Evolutionary conservation across 2,797 vertebrate species (phyloP), one percentile per base, ranked within the genome.

Genomic region (Phrynocephalus vlangalii): DNA sequence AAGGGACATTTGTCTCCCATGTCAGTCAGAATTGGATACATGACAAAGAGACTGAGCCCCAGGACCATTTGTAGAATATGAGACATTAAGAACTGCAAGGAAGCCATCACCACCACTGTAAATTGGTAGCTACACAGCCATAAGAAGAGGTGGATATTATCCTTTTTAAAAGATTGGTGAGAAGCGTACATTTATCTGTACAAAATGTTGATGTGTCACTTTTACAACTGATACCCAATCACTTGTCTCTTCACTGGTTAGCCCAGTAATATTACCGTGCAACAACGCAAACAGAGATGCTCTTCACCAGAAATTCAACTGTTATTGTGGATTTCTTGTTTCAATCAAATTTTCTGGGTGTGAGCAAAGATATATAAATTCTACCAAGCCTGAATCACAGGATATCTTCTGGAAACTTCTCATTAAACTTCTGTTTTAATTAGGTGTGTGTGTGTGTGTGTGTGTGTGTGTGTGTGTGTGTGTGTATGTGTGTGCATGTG

Each of bases 141-240:
- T 77, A 24, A 48, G 22, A 48, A 22, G 75, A 76, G 44, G 48
- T 52, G 76, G 18, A 38, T 7, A 5, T 52, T 30, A n/a, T 15
- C 15, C 52, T 28, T 52, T 79, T 79, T 18, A 15, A 79, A 79
- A 13, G 3, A 50, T 28, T 78, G 26, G 48, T 78, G 50, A n/a
- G 50, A 79, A 18, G 28, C 6, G 56, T 56, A 56, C 6, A 52
- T 56, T 56, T 56, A 56, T 56, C 66, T 30, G 4, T 70, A 82
- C 66, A 30, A 68, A 70, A 28, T 67, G 44, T 82, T 8, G 50
- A 15, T 50, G 38, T n/a, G 3, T 48, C 67, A 48, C 6, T n/a
- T 82, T 82, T 50, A 82, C 26, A 82, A 8, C 81, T 33, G 80
- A 82, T 82, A 82, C 26, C 80, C 66, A 82, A n/a, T 82, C 66